Evolutionary conservation across 2,888 invertebrate species (phyloP).

Genomic region (Serripes groenlandicus): DNA sequence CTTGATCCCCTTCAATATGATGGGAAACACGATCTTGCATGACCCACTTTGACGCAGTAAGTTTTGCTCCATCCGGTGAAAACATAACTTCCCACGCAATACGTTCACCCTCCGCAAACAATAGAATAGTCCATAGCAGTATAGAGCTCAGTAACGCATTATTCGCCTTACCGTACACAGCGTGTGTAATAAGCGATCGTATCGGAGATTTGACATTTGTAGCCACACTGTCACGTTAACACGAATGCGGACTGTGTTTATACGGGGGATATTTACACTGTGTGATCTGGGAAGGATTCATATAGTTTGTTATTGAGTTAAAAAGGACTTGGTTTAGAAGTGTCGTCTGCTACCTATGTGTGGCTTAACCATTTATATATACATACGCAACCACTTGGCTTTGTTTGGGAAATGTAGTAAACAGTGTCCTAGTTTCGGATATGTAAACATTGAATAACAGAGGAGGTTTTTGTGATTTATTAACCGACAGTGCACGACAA

Average conservation of each 20-base stretch:
- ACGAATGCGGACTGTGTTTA: slow-evolving; percentile 9
- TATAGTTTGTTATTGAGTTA: no score
- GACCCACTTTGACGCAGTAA: slow-evolving; percentile 51
- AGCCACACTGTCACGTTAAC: slow-evolving; percentile 22
- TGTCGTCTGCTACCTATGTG: slow-evolving; percentile 38
- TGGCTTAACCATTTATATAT: background rate
- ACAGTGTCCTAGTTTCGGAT: slow-evolving; percentile 60
- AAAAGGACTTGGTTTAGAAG: background rate
- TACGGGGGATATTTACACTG: background rate
- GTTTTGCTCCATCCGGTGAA: slow-evolving; percentile 37
- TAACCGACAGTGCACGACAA: background rate
- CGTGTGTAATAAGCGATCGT: slow-evolving; percentile 49
- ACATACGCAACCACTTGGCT: slow-evolving; percentile 36
- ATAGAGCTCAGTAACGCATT: slow-evolving; percentile 72
- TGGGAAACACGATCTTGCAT: slow-evolving; percentile 46
- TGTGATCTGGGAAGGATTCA: no score
- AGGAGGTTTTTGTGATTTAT: background rate
- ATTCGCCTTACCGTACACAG: slow-evolving; percentile 60
- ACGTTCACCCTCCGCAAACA: slow-evolving; percentile 44
- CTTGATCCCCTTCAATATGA: slow-evolving; percentile 27
- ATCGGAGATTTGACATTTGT: slow-evolving; percentile 60
- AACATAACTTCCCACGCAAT: slow-evolving; percentile 61
- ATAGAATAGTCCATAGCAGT: slow-evolving; percentile 70
- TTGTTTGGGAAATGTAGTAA: slow-evolving; percentile 41
- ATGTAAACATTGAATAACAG: slow-evolving; percentile 56